These are phyloP conservation scores for Oncopodura yosiiana DNA, from an alignment of 1,140 invertebrate genomes.

Conservation along the genomic window DNA sequence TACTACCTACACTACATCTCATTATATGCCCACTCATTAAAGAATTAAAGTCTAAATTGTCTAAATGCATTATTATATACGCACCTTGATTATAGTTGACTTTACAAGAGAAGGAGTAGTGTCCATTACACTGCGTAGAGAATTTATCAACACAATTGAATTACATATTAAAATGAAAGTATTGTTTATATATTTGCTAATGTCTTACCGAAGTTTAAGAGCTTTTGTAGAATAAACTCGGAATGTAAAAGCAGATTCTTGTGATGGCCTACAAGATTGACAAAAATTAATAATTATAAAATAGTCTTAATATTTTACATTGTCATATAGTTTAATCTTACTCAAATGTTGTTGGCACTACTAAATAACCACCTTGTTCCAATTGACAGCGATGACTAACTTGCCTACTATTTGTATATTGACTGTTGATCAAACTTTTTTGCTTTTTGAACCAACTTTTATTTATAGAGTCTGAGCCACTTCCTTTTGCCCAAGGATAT, in stretches of 20 bases:
- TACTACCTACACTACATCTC: too few species aligned
- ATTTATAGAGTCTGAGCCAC: conserved; percentile 51
- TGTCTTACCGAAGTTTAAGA: conserved; percentile 62
- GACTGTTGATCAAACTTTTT: conserved; percentile 77
- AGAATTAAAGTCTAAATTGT: too few species aligned
- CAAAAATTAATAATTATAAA: too few species aligned
- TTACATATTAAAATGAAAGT: neutral
- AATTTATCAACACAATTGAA: neutral
- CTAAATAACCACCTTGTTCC: conserved; percentile 70
- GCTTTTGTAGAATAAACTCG: conserved; percentile 71
- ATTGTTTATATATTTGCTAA: too few species aligned
- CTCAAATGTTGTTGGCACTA: conserved; percentile 85
- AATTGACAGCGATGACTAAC: conserved; percentile 59
- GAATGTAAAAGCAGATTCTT: conserved; percentile 75
- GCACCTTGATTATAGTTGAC: conserved; percentile 58
- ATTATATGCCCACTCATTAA: too few species aligned
- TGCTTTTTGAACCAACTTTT: conserved; percentile 76
- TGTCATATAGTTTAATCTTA: too few species aligned
- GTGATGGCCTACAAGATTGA: too few species aligned
- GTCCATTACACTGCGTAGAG: conserved; percentile 55
- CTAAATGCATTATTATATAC: neutral
- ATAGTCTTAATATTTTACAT: too few species aligned
- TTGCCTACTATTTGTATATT: conserved; percentile 84
- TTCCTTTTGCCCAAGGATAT: conserved; percentile 65
- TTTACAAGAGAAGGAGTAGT: conserved; percentile 60